Base-by-base conservation (phyloP, 2,113 vertebrate species). In the Callithrix jacchus region DNA sequence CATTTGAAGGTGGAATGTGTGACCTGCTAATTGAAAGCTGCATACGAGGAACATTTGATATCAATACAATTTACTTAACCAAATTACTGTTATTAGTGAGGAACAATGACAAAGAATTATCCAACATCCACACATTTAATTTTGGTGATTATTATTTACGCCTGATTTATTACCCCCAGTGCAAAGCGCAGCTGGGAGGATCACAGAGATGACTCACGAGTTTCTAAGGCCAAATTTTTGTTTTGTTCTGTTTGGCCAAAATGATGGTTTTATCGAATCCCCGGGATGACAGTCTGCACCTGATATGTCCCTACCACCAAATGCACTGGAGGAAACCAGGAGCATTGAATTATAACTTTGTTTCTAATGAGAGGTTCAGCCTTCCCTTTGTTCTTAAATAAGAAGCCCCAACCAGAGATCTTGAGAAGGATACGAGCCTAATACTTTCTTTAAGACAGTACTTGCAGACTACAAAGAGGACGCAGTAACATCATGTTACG, bases 111-210 rank as follows among this genome's bases (percentile, higher is more conserved):
- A 97, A 97, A 97, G 80, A 97, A 71, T 97, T 96, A 84, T 73
- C 64, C 25, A 32, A 81, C 82, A 80, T 94, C 61, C 94, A 94
- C 86, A 94, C 94, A 90, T 98, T 98, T 97, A 45, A 97, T 98
- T 95, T 97, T 71, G 84, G 35, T 97, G 49, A 98, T 98, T 98
- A 97, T 96, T 98, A 98, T 98, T 98, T 98, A 97, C 30, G 4
- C 37, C 10, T 96, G 87, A 96, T 98, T 97, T 97, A 98, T 97
- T 91, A 96, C 84, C 42, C 77, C 66, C 4, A 66, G 90, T 37
- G 21, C 83, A 97, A 96, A 98, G 80, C 97, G 96, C 94, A 98
- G 92, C 94, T 98, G 94, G 94, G 96, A 93, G 98, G 91, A 97
- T 97, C 91, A 95, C 76, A 96, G 80, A 52, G 91, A 91, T 96